A percentile compares a stretch with the other conserved stretches of the same genome.
These are phyloP conservation scores for Drosophila macrospina DNA, from an alignment of 2,888 invertebrate species.

Conservation along the genomic window DNA sequence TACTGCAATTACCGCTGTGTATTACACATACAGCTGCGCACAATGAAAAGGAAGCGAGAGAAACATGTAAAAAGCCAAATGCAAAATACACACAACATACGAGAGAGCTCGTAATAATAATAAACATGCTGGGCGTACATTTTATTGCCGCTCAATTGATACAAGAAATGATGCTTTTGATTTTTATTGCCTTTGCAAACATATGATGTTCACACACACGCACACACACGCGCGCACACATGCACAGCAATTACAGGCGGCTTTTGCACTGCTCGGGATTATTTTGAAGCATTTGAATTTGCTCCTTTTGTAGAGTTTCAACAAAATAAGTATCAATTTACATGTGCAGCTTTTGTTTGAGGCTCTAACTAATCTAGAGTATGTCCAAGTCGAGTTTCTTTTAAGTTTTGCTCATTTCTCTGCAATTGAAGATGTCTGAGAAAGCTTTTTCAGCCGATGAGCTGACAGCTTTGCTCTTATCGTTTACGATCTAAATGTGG, in stretches of 20 bases:
- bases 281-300: constrained; percentile 47
- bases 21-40: constrained; percentile 38
- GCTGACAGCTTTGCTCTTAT: constrained; percentile 38
- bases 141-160: constrained; percentile 78
- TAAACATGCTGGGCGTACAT: constrained; percentile 54
- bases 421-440: constrained; percentile 38
- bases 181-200: constrained; percentile 77
- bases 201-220: constrained; percentile 70
- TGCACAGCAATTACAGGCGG: constrained; percentile 49
- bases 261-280: constrained; percentile 60
- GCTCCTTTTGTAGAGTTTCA: constrained; percentile 12
- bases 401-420: constrained; percentile 16
- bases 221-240: constrained; percentile 11
- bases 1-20: constrained; percentile 48
- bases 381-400: not conserved
- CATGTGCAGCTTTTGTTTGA: no score
- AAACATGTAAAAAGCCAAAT: constrained; percentile 8
- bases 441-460: constrained; percentile 25
- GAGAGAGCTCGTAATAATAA: constrained; percentile 43
- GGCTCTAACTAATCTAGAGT: not conserved
- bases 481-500: constrained; percentile 62
- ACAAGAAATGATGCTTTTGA: constrained; percentile 78
- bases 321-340: not conserved
- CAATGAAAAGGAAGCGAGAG: constrained; percentile 22
- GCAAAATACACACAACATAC: constrained; percentile 23